Conservation (phyloP, 2,888 invertebrate species). For the Atrina japonica region DNA sequence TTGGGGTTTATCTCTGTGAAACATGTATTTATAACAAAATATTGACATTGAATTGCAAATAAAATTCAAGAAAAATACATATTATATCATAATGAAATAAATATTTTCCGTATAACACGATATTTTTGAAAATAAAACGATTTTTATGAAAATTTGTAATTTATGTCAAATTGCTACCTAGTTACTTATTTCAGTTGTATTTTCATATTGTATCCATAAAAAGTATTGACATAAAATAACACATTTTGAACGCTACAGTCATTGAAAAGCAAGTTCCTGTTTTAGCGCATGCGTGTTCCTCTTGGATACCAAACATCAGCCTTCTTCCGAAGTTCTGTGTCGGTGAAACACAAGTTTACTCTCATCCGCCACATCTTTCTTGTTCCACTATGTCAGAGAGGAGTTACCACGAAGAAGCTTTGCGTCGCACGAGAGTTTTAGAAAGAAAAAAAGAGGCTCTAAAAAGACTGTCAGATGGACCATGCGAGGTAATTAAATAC, state of each 20-base stretch:
- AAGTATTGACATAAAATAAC: no score
- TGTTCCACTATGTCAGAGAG: slow-evolving; percentile 55
- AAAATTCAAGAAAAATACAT: neutral
- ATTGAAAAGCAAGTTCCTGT: neutral
- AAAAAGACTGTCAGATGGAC: slow-evolving; percentile 37
- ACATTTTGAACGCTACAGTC: neutral
- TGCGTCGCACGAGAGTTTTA: slow-evolving; percentile 59
- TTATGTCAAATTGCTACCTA: no score
- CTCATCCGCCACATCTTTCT: neutral
- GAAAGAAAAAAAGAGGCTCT: slow-evolving; percentile 64
- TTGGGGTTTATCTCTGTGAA: neutral
- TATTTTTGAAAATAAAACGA: no score
- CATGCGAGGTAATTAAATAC: slow-evolving; percentile 24
- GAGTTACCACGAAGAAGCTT: slow-evolving; percentile 69
- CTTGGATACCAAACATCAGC: slow-evolving; percentile 40
- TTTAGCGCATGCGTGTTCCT: slow-evolving; percentile 54
- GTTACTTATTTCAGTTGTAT: no score
- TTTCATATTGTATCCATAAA: no score
- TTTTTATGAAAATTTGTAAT: no score
- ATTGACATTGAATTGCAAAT: neutral
- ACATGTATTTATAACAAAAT: neutral
- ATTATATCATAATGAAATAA: neutral
- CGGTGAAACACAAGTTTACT: neutral
- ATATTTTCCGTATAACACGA: neutral
- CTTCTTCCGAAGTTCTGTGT: neutral